Conservation (phyloP, 2,888 invertebrate genomes). For the Megalurothrips usitatus region DNA sequence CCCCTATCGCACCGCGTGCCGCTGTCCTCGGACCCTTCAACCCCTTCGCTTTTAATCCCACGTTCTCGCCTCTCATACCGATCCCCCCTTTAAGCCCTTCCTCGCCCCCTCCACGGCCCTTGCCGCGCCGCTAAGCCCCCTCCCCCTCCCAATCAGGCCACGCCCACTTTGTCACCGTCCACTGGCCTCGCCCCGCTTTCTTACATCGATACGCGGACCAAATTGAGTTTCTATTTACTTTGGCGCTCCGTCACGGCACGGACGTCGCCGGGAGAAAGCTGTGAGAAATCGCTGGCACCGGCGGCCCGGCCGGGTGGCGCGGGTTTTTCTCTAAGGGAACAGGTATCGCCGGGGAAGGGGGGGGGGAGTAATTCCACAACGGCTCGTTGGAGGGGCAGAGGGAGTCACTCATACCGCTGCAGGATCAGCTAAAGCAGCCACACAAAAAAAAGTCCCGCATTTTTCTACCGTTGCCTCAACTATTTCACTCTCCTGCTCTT, state of each 20-base stretch:
- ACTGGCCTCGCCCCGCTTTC: too few species aligned
- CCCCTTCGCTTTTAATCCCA: too few species aligned
- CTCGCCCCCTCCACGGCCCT: constrained; percentile 22
- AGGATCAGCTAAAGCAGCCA: too few species aligned
- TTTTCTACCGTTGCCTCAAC: too few species aligned
- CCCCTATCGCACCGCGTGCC: neutral
- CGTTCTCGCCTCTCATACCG: neutral
- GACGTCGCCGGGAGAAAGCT: neutral
- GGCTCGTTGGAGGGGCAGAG: too few species aligned
- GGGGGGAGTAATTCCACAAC: too few species aligned
- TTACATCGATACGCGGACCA: neutral
- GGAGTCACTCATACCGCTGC: too few species aligned
- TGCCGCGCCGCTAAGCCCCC: neutral
- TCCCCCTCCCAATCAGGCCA: neutral
- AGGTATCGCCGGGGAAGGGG: too few species aligned
- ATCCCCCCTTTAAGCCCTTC: constrained; percentile 23
- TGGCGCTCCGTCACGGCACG: neutral
- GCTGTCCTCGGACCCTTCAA: neutral
- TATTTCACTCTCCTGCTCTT: too few species aligned
- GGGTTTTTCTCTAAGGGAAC: too few species aligned
- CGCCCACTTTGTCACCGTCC: constrained; percentile 28
- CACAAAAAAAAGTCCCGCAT: too few species aligned
- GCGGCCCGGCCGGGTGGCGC: too few species aligned
- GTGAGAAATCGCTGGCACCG: neutral
- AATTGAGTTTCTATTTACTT: constrained; percentile 24